Base-by-base conservation (phyloP, 2,888 invertebrate species). In the Monoplex corrugatus region DNA sequence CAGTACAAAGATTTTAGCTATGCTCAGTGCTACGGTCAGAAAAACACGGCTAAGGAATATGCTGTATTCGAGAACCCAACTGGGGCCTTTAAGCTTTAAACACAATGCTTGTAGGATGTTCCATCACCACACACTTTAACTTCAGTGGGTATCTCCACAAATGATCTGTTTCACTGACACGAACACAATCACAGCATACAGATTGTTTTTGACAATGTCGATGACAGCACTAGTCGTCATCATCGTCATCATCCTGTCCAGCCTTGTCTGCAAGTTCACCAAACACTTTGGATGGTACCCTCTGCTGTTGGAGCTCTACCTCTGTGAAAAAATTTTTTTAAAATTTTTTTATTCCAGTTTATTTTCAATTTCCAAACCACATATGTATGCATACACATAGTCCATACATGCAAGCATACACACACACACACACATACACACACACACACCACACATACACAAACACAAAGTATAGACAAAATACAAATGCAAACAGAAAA, bases 281-380 rank as follows among this genome's bases (percentile, higher is more conserved):
- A 97, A 99, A 99, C 3, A 99, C 98, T 96, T 98, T 98, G 82
- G 97, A 97, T 63, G 99, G 99, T 92, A 99, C 97, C 45, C 97
- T 97, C 96, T 98, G 98, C 95, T 98, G 98, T 95, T 98, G 98
- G 88, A 99, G 97, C 88, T 94, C 93, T 83, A 95, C 93, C 89
- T 96, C 96, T 96, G 94, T 78, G 93, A 93, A n/a, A 88, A 90
- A 86, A 87, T 35, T 44, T 19, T 75, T 44, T 44, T 23, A 40
- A 16, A 19, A 28, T n/a, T 0, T 35, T 0, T 43, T 32, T 19
- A 87, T 1, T 0, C 35, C 57, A n/a, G n/a, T n/a, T n/a, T n/a
- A n/a, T 57, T 57, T 10, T 57, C 57, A 2, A 13, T 50, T 16
- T 63, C 75, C 23, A 6, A 40, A 23, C 35, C 57, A 75, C 2